A percentile compares a stretch with the other conserved stretches of the same genome.
Conservation (phyloP, 2,797 vertebrate genomes). For the Alfaro cultratus region DNA sequence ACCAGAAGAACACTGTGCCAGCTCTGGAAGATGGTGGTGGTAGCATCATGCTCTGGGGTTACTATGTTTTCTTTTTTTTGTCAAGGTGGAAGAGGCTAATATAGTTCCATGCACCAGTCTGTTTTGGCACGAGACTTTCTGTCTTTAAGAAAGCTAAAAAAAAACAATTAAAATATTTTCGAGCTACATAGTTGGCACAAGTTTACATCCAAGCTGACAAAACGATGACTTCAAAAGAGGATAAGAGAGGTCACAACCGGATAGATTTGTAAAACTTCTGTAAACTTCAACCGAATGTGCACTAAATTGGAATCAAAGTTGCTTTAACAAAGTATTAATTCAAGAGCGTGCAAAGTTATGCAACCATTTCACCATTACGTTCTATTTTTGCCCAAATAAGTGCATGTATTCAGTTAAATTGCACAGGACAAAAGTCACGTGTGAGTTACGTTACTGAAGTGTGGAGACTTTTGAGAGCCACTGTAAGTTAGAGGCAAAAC, state of each 20-base stretch:
- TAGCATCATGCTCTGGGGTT: background rate
- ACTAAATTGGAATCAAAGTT: background rate
- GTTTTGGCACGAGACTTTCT: background rate
- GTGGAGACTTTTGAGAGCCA: background rate
- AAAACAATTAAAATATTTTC: background rate
- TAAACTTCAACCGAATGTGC: background rate
- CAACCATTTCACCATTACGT: background rate
- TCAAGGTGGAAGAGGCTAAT: background rate
- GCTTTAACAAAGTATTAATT: background rate
- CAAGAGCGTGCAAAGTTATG: background rate
- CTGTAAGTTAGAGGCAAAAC: background rate
- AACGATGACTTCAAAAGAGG: background rate
- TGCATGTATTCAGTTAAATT: background rate
- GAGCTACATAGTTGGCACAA: background rate
- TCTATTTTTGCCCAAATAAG: background rate
- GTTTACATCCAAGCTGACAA: background rate
- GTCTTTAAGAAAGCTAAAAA: background rate
- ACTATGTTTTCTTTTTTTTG: no score
- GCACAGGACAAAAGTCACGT: background rate
- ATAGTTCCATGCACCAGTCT: background rate
- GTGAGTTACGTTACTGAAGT: background rate
- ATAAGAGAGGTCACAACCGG: background rate
- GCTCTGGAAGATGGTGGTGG: background rate
- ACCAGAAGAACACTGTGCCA: background rate
- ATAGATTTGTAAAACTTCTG: background rate